phyloP scores from a whole-genome alignment of 1,140 invertebrate genomes.

The Drosophila melanica region DNA sequence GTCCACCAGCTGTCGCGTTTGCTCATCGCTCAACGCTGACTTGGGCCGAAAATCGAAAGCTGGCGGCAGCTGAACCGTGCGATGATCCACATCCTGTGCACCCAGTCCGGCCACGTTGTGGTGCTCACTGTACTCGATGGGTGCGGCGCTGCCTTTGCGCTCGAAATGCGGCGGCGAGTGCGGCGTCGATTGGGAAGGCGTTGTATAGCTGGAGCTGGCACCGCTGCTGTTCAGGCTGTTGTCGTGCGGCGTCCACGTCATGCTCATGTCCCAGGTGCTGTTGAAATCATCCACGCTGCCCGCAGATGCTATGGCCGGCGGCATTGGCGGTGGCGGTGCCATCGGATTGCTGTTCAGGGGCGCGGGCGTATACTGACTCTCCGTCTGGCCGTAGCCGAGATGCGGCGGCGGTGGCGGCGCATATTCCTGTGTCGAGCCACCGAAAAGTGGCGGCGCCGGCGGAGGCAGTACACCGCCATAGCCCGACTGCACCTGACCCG shows the following conservation, averaged over 20 bases:
- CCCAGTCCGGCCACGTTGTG: conserved; percentile 74
- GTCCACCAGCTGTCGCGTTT: conserved; percentile 85
- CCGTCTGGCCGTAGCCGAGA: conserved; percentile 47
- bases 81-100: conserved; percentile 87
- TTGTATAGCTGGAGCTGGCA: conserved; percentile 60
- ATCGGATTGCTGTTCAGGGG: conserved; percentile 69
- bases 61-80: conserved; percentile 72
- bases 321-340: conserved; percentile 86
- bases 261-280: conserved; percentile 80
- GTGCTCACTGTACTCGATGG: conserved; percentile 85
- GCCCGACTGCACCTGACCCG: conserved; percentile 36
- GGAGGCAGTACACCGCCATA: conserved; percentile 39
- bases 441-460: conserved; percentile 35
- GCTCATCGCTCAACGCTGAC: conserved; percentile 71
- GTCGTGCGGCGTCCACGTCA: conserved; percentile 77
- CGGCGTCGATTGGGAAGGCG: conserved; percentile 84
- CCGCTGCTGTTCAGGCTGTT: conserved; percentile 67
- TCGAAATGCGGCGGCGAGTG: conserved; percentile 88
- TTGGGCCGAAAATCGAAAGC: conserved; percentile 71
- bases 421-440: conserved; percentile 43
- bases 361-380: conserved; percentile 78
- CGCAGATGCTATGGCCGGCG: conserved; percentile 75
- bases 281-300: conserved; percentile 63
- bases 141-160: conserved; percentile 85
- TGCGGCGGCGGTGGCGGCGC: conserved; percentile 67